Evolutionary conservation across 2,113 vertebrate species (phyloP).

Genomic region (Ageneiosus marmoratus): DNA sequence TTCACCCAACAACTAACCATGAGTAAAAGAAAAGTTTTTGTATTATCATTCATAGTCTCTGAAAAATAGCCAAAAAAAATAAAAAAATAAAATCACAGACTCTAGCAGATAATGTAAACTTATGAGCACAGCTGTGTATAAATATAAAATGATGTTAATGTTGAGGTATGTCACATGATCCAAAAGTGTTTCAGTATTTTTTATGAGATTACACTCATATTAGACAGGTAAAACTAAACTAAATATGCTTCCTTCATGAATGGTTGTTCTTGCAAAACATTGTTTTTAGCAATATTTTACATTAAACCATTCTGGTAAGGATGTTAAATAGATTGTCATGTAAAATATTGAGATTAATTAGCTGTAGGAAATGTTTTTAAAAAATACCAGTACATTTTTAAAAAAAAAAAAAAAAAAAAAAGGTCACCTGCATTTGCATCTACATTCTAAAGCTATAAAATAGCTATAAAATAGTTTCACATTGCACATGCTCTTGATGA

Average conservation of each 20-base stretch:
- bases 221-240: neutral
- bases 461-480: neutral
- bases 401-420: neutral
- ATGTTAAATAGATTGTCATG: neutral
- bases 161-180: no score
- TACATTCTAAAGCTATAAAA: neutral
- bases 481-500: conserved; percentile 15
- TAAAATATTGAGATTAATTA: neutral
- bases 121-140: no score
- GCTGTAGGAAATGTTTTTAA: neutral
- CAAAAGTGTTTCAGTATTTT: neutral
- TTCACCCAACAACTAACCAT: no score
- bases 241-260: neutral
- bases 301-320: neutral
- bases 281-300: neutral
- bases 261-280: neutral
- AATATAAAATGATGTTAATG: no score
- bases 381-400: neutral
- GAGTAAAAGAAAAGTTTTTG: no score
- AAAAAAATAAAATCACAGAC: no score
- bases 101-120: no score
- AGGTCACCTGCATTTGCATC: conserved; percentile 14
- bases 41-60: no score
- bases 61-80: no score
- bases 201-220: neutral